Evolutionary conservation across 1,140 invertebrate species (phyloP).

Genomic region (Atta colombica): DNA sequence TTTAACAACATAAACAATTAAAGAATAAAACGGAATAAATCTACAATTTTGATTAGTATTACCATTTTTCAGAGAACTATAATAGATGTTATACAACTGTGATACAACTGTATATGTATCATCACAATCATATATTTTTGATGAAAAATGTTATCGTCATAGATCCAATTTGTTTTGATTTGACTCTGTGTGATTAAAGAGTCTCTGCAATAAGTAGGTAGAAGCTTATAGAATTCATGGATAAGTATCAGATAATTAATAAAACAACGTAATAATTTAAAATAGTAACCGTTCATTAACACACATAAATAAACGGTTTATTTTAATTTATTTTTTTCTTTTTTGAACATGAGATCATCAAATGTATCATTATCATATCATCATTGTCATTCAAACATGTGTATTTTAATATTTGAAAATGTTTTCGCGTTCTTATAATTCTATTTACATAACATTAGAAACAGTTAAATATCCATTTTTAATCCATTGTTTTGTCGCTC

Average conservation of each 20-base stretch:
- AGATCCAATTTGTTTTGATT: too few species aligned
- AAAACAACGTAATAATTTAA: slow-evolving; percentile 15
- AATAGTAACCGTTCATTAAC: slow-evolving; percentile 69
- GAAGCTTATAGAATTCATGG: too few species aligned
- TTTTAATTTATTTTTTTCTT: slow-evolving; percentile 68
- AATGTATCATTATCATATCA: slow-evolving; percentile 55
- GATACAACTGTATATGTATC: too few species aligned
- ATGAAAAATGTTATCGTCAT: too few species aligned
- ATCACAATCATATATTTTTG: too few species aligned
- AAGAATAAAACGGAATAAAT: too few species aligned
- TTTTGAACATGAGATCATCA: slow-evolving; percentile 72
- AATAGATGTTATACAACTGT: too few species aligned
- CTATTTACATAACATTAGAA: slow-evolving; percentile 83
- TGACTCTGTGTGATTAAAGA: too few species aligned
- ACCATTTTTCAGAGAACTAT: too few species aligned
- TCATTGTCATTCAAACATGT: slow-evolving; percentile 44
- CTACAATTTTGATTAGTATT: too few species aligned
- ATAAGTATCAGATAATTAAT: neutral
- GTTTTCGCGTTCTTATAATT: slow-evolving; percentile 68
- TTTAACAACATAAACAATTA: too few species aligned
- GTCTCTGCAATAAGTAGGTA: too few species aligned
- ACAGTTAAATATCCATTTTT: slow-evolving; percentile 79
- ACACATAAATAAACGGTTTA: slow-evolving; percentile 76
- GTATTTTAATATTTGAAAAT: slow-evolving; percentile 72
- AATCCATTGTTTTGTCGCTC: slow-evolving; percentile 50